These are phyloP conservation scores for Enteromius fasciolatus DNA, from an alignment of 2,797 vertebrate genomes.

Conservation along the genomic window DNA sequence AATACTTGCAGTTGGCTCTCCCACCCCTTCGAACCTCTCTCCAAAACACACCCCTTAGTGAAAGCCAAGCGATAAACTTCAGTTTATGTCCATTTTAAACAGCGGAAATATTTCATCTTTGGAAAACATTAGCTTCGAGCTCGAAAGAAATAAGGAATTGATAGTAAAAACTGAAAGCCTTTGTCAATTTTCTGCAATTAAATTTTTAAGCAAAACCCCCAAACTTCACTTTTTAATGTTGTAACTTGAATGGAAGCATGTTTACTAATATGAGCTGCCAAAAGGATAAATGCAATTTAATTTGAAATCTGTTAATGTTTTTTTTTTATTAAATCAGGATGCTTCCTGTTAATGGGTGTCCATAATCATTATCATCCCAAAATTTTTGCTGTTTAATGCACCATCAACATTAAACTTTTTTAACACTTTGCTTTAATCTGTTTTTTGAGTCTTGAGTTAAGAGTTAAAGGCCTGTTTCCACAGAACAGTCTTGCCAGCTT, in stretches of 20 bases:
- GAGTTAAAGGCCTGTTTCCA: constrained; percentile 13
- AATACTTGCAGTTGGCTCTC: constrained; percentile 15
- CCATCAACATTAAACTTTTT: constrained; percentile 9
- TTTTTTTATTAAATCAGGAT: constrained; percentile 32
- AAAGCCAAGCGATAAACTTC: constrained; percentile 28
- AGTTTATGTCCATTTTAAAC: constrained; percentile 35
- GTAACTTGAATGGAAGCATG: neutral
- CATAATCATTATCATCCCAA: neutral
- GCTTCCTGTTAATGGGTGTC: constrained; percentile 8
- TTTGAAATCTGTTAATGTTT: neutral
- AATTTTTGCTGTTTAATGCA: neutral
- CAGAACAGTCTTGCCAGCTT: constrained; percentile 8
- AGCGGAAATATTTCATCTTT: constrained; percentile 14
- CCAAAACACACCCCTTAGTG: constrained; percentile 21
- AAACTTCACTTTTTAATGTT: neutral
- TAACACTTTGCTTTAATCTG: neutral
- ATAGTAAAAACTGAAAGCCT: neutral
- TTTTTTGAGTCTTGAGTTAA: neutral
- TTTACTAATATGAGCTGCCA: neutral
- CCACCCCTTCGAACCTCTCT: constrained; percentile 8
- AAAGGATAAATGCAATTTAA: constrained; percentile 14
- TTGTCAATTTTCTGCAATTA: neutral
- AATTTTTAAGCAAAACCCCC: neutral
- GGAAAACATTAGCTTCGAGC: constrained; percentile 1
- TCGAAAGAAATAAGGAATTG: neutral